Evolutionary conservation across 2,888 invertebrate species (phyloP).

Genomic region (Rhodophaea formosa): DNA sequence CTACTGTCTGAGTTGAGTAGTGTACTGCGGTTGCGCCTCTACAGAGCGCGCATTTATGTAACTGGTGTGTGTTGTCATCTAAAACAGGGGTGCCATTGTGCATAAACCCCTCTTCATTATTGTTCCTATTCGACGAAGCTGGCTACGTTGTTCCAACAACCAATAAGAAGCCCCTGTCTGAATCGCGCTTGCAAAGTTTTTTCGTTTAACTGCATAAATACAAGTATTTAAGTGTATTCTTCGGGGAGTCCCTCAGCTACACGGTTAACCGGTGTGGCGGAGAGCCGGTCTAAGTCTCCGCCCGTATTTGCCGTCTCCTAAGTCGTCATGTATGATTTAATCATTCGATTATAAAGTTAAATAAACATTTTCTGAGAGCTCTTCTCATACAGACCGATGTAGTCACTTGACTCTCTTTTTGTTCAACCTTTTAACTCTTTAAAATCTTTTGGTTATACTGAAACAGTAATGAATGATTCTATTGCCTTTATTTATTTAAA

Average conservation of each 20-base stretch:
- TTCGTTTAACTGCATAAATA: constrained; percentile 38
- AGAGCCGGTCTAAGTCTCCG: constrained; percentile 47
- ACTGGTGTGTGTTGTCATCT: neutral
- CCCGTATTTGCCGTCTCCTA: constrained; percentile 51
- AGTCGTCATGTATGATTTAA: constrained; percentile 52
- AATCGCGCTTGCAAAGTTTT: constrained; percentile 51
- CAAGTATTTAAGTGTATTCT: neutral
- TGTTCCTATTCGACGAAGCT: constrained; percentile 18
- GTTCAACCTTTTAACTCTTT: neutral
- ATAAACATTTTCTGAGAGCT: constrained; percentile 19
- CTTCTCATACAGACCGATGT: constrained; percentile 54
- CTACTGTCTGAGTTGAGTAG: no score
- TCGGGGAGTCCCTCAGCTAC: constrained; percentile 60
- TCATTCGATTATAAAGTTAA: constrained; percentile 38
- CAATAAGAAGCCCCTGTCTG: constrained; percentile 31
- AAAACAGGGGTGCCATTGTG: constrained; percentile 5
- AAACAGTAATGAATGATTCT: no score
- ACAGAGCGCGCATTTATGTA: no score
- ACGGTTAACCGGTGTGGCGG: constrained; percentile 51
- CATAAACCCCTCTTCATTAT: constrained; percentile 21
- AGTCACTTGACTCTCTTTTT: constrained; percentile 64
- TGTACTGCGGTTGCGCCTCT: no score
- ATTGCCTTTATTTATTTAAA: no score
- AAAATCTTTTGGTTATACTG: no score
- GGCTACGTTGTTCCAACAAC: constrained; percentile 9